A percentile compares a stretch with the other conserved stretches of the same genome.
These are phyloP conservation scores for Phthorimaea operculella DNA, from an alignment of 1,140 invertebrate genomes.

Conservation along the genomic window DNA sequence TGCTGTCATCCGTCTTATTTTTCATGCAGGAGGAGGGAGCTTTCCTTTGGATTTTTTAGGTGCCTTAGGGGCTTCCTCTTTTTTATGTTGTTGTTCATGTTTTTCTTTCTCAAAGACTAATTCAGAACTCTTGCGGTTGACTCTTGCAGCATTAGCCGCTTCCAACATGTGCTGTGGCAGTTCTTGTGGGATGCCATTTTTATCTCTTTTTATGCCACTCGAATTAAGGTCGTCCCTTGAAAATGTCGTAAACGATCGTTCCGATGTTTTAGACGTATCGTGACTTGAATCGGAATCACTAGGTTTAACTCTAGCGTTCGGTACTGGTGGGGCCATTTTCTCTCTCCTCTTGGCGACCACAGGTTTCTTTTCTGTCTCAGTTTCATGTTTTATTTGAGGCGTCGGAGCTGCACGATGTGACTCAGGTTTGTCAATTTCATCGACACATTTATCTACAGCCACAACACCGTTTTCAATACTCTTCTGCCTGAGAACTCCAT, in stretches of 20 bases:
- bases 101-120: constrained; percentile 47
- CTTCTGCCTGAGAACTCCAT: constrained; percentile 60
- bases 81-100: constrained; percentile 36
- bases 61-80: constrained; percentile 62
- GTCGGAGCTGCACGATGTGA: constrained; percentile 36
- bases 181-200: constrained; percentile 71
- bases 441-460: constrained; percentile 56
- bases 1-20: constrained; percentile 59
- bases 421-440: constrained; percentile 66
- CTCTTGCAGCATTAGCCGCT: constrained; percentile 74
- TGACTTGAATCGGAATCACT: constrained; percentile 40
- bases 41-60: constrained; percentile 77
- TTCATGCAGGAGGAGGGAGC: constrained; percentile 74
- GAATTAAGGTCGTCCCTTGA: constrained; percentile 60
- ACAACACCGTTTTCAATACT: constrained; percentile 61
- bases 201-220: constrained; percentile 70
- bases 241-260: constrained; percentile 37
- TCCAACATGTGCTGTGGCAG: constrained; percentile 77
- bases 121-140: constrained; percentile 72
- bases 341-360: constrained; percentile 64
- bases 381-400: constrained; percentile 54
- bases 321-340: constrained; percentile 62
- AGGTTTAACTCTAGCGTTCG: constrained; percentile 53
- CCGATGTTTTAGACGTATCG: constrained; percentile 40
- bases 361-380: constrained; percentile 58